Conservation (phyloP, 2,797 vertebrate genomes). For the Xyrichtys novacula region DNA sequence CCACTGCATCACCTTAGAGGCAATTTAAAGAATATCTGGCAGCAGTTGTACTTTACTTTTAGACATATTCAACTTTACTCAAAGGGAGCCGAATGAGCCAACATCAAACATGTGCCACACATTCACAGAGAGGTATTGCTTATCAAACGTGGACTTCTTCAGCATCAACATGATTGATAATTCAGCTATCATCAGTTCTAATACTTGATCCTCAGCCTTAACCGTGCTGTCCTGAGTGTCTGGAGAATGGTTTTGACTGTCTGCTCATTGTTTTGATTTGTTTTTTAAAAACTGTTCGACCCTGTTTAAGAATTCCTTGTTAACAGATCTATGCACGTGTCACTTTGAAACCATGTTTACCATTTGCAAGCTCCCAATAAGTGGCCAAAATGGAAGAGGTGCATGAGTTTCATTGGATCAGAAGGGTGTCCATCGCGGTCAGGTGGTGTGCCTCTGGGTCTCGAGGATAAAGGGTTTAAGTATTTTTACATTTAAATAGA, state of each 20-base stretch:
- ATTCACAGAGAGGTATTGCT: constrained; percentile 17
- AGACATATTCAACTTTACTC: constrained; percentile 40
- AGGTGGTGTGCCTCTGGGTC: constrained; percentile 28
- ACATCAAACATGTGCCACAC: constrained; percentile 29
- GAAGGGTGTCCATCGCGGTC: constrained; percentile 28
- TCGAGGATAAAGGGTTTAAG: background rate
- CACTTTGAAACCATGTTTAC: constrained; percentile 66
- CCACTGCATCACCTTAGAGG: constrained; percentile 5
- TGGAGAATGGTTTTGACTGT: constrained; percentile 36
- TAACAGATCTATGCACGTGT: constrained; percentile 72
- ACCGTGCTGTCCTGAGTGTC: constrained; percentile 38
- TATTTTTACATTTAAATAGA: constrained; percentile 34
- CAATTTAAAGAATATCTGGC: constrained; percentile 16
- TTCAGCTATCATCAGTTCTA: constrained; percentile 10
- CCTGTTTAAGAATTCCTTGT: constrained; percentile 26
- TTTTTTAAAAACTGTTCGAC: no score
- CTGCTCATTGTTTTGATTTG: constrained; percentile 14
- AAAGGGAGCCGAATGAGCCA: constrained; percentile 38
- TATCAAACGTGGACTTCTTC: background rate
- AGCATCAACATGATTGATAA: constrained; percentile 12
- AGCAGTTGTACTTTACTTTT: constrained; percentile 22
- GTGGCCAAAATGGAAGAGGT: constrained; percentile 36
- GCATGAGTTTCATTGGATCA: constrained; percentile 35
- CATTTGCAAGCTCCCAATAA: constrained; percentile 41
- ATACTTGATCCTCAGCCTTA: constrained; percentile 66